Evolutionary conservation across 2,888 invertebrate species (phyloP), one percentile per base, ranked within the genome.

Genomic region (Andrena flavipes): DNA sequence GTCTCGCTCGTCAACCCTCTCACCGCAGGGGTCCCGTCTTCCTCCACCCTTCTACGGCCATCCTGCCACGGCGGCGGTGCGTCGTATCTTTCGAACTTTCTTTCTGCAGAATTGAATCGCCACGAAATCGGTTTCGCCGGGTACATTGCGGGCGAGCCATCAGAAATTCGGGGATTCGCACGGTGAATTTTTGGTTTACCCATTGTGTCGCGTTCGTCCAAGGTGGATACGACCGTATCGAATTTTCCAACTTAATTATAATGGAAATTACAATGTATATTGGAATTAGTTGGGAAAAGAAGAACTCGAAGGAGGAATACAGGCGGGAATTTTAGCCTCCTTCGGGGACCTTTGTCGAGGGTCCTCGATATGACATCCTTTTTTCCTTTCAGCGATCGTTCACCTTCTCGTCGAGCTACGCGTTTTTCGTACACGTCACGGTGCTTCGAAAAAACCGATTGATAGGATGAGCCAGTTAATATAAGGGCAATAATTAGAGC

Each of bases 51-150:
- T 59, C 78, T 42, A 56, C 67, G 80, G 74, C 70, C 48, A 71
- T 78, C 65, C 56, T 51, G 29, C 35, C 68, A 20, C 62, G 8
- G 29, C 35, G 67, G 30, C 30, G 70, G 23, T 30, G 67, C 64
- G 69, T 48, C 62, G 56, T 74, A 70, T 59, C 82, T 77, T 75
- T 70, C 76, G 65, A 88, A 87, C 81, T 88, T 88, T 87, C 84
- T 81, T 83, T 65, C 67, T 23, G 70, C 71, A 64, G 80, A 88
- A 88, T 88, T 88, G 88, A 88, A 88, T 87, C 84, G 86, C 64
- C 80, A 65, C 83, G 74, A 84, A 88, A 88, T 86, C 87, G 81
- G 76, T 82, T 89, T 75, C 76, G 54, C 63, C 63, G 20, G 54
- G 60, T 60, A 62, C 70, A 60, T 56, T 35, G 72, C 60, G 51